These are phyloP conservation scores for Conus betulinus DNA, from an alignment of 1,140 invertebrate genomes.

Conservation along the genomic window DNA sequence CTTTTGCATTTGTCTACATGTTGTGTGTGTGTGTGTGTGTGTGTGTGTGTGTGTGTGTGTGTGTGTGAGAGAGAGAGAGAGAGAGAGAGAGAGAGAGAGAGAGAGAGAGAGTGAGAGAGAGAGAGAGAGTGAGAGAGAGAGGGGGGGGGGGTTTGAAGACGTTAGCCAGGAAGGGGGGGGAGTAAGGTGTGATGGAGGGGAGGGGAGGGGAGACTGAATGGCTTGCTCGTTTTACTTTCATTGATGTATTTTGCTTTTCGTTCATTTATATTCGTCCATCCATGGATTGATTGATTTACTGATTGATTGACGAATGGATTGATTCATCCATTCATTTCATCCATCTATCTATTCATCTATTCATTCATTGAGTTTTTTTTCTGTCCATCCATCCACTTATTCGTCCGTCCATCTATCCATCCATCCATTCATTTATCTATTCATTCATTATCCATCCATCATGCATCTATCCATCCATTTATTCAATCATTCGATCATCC, in stretches of 20 bases:
- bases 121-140: not conserved
- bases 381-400: not conserved
- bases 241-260: too few species aligned
- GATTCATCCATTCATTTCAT: too few species aligned
- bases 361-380: too few species aligned
- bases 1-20: not conserved
- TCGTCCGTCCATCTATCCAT: not conserved
- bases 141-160: not conserved
- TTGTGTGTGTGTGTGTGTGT: slow-evolving; percentile 23
- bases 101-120: not conserved
- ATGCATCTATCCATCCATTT: not conserved
- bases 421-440: not conserved
- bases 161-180: not conserved
- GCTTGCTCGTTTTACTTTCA: too few species aligned
- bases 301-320: too few species aligned
- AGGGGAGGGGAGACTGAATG: not conserved
- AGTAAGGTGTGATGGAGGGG: not conserved
- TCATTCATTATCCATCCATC: too few species aligned
- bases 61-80: not conserved
- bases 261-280: too few species aligned
- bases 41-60: slow-evolving; percentile 7
- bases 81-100: not conserved
- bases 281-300: too few species aligned
- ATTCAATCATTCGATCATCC: too few species aligned
- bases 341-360: too few species aligned